A percentile compares a stretch with the other conserved stretches of the same genome.
Evolutionary conservation across 2,797 vertebrate genomes (phyloP).

Genomic region (Catamblyrhynchus diadema): DNA sequence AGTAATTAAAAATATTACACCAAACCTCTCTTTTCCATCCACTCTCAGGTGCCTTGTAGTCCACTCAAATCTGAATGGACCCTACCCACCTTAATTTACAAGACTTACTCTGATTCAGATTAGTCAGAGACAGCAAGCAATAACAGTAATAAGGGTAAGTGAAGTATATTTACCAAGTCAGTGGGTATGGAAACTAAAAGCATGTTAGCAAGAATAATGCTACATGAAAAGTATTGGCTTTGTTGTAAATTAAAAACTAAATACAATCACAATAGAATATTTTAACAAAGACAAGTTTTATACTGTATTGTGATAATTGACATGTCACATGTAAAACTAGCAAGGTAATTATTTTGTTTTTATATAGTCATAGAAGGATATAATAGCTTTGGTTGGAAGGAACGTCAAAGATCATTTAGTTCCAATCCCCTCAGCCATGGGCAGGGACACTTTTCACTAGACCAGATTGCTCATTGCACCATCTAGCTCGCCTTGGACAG

Average conservation of each 20-base stretch:
- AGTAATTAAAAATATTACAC: background rate
- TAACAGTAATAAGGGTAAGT: background rate
- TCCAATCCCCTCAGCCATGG: background rate
- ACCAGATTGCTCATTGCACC: background rate
- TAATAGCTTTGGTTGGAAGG: background rate
- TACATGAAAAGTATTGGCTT: background rate
- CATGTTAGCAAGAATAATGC: background rate
- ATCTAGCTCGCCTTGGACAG: background rate
- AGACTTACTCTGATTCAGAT: background rate
- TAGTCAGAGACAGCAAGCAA: background rate
- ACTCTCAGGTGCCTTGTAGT: background rate
- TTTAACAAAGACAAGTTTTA: constrained; percentile 49
- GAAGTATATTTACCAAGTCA: background rate
- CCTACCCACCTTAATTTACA: background rate
- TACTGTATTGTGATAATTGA: constrained; percentile 45
- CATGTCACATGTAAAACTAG: constrained; percentile 45
- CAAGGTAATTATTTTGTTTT: constrained; percentile 48
- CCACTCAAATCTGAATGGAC: background rate
- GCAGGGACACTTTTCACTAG: background rate
- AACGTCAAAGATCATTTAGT: background rate
- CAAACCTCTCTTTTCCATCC: background rate
- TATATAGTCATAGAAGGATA: background rate
- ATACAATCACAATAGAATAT: constrained; percentile 10
- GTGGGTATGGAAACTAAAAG: background rate
- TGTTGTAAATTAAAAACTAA: constrained; percentile 36